A percentile compares a stretch with the other conserved stretches of the same genome.
These are phyloP conservation scores for Dysidea cf. avara DNA, from an alignment of 37 sponge, comb jelly and placozoan genomes.

Conservation along the genomic window DNA sequence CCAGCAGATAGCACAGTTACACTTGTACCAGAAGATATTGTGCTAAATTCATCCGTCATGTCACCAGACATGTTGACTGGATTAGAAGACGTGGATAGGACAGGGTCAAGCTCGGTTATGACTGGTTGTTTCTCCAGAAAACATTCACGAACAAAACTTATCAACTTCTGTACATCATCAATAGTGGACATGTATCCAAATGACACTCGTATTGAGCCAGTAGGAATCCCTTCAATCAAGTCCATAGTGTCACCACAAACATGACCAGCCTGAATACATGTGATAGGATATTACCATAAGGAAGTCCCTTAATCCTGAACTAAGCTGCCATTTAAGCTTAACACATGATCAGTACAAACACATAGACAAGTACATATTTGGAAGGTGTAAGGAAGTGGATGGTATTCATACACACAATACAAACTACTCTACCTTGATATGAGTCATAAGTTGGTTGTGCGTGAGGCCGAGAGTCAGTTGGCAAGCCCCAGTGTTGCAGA, in stretches of 20 bases:
- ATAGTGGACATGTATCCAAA: constrained; percentile 87
- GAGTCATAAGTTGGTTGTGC: constrained; percentile 22
- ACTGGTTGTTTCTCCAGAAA: constrained; percentile 39
- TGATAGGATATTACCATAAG: background rate
- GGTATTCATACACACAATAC: too few relatives aligned
- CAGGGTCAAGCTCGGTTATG: too few relatives aligned
- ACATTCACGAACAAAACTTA: constrained; percentile 48
- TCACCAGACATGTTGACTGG: background rate
- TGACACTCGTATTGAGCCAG: constrained; percentile 86
- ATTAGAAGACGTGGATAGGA: background rate
- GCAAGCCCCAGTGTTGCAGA: constrained; percentile 94
- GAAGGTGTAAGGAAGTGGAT: background rate
- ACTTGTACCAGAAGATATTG: background rate
- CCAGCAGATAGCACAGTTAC: background rate
- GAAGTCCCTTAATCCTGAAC: background rate
- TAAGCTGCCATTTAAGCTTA: background rate
- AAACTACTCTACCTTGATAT: constrained; percentile 81
- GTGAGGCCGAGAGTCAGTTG: constrained; percentile 63
- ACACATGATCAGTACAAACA: background rate
- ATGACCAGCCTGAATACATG: constrained; percentile 85
- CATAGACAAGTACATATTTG: background rate
- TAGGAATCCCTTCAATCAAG: constrained; percentile 79
- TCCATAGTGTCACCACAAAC: constrained; percentile 87
- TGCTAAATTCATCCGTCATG: background rate
- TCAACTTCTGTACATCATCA: constrained; percentile 57